Evolutionary conservation across 2,797 vertebrate genomes (phyloP), one percentile per base, ranked within the genome.

Genomic region (Lithobates pipiens): DNA sequence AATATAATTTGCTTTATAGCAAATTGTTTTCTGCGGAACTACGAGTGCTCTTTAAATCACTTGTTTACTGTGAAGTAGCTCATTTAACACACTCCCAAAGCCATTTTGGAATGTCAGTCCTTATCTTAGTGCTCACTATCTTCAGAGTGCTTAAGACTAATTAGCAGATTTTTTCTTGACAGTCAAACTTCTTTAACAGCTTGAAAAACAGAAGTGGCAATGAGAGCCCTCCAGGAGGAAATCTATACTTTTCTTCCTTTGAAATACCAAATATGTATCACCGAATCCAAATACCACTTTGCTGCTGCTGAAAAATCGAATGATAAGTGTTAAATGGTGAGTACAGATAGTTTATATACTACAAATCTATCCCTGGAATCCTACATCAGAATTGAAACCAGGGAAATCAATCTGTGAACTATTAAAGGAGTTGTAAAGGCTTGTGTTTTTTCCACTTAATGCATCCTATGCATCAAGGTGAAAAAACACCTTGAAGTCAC

Each of bases 131-230:
- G 65, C 74, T 86, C 67, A 61, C 84, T 61, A 42, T 63, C 80
- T 74, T 83, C 46, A 46, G 5, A 25, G 70, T 82, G 57, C 76
- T 75, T 75, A 21, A 83, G 75, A 80, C 76, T 87, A 83, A 87
- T 87, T 83, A 87, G 81, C 70, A 75, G 63, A 80, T 79, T 79
- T 57, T 29, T 65, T 23, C 76, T 79, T 83, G 57, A 87, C 68
- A 68, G 75, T 75, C 61, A 74, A 77, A 79, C 63, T 79, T 83
- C 57, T 34, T 61, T 77, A 77, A 77, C 80, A 86, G 80, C 68
- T 83, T 87, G 85, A 10, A 68, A 46, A 29, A 67, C 36, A 82
- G 79, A 86, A 86, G 80, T 68, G 80, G 63, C 46, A 72, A 39
- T 69, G 69, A 86, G 80, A 75, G 29, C 36, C 61, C 80, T 83